Base-by-base conservation (phyloP, 1,140 invertebrate genomes). In the Reticulitermes speratus region DNA sequence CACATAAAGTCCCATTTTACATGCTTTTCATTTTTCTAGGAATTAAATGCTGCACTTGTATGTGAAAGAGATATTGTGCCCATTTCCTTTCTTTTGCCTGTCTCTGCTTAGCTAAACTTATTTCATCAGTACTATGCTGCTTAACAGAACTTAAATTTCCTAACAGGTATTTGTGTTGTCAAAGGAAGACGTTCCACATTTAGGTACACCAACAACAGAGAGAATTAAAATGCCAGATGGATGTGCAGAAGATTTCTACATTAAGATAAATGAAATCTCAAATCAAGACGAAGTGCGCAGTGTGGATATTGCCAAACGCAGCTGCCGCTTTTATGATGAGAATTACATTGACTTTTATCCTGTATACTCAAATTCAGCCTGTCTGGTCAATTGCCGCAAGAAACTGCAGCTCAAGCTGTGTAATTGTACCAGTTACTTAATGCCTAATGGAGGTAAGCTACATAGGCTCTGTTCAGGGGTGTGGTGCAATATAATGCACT, bases 181-280 rank as follows among this genome's bases (percentile, higher is more conserved):
- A n/a, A n/a, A 44, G 8, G 59, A 86, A 38, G 85, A 82, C 8
- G 85, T 86, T n/a, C 85, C 85, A 25, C 30, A 38, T 25, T 30
- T 65, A 3, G 38, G 21, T 45, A n/a, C 32, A 48, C 21, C 7
- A 23, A 44, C 52, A 25, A 21, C 21, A 21, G 32, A 21, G 8
- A 32, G 44, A 23, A n/a, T 83, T 45, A 83, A 30, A 8, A 83
- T 25, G 2, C 16, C 16, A 30, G 3, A 83, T 23, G 82, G 82
- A 25, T 44, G 12, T 21, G 21, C 44, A 38, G 21, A n/a, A 23
- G 44, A 83, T 12, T 23, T 25, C 82, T 83, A 45, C 21, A 23
- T 83, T 8, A 44, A 38, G 14, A 30, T 83, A 38, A 83, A 94
- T 94, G 81, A 91, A 92, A 6, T 88, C 90, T 44, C 90, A 90